Evolutionary conservation across 2,888 invertebrate species (phyloP).

Genomic region (Laothoe populi): DNA sequence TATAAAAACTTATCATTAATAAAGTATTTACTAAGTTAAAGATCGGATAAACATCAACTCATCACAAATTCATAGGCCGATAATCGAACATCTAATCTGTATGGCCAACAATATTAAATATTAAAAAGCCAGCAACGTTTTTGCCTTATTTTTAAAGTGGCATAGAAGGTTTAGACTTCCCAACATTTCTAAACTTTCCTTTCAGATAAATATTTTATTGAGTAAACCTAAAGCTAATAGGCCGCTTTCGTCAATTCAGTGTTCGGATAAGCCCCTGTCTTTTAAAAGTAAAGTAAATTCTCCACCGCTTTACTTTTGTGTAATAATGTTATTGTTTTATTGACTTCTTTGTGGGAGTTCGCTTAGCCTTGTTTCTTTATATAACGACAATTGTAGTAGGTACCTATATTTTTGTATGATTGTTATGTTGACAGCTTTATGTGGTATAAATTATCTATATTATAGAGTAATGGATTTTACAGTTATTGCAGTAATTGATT

Average conservation of each 20-base stretch:
- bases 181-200: conserved; percentile 40
- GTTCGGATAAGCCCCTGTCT: conserved; percentile 35
- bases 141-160: conserved; percentile 10
- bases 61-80: background rate
- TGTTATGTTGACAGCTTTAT: background rate
- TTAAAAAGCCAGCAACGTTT: background rate
- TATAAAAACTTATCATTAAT: no score
- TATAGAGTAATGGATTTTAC: no score
- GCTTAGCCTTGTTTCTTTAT: background rate
- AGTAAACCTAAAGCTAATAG: conserved; percentile 35
- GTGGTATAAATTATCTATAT: background rate
- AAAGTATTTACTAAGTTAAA: no score
- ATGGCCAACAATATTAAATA: conserved; percentile 11
- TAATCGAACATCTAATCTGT: conserved; percentile 12
- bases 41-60: background rate
- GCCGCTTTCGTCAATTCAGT: conserved; percentile 32
- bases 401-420: background rate
- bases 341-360: conserved; percentile 1
- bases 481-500: no score
- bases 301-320: conserved; percentile 21
- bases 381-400: background rate
- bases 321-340: conserved; percentile 24
- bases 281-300: conserved; percentile 30
- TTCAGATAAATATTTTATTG: conserved; percentile 36
- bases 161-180: conserved; percentile 32